Evolutionary conservation across 1,140 invertebrate genomes (phyloP), one percentile per base, ranked within the genome.

Genomic region (Lepeophtheirus salmonis): DNA sequence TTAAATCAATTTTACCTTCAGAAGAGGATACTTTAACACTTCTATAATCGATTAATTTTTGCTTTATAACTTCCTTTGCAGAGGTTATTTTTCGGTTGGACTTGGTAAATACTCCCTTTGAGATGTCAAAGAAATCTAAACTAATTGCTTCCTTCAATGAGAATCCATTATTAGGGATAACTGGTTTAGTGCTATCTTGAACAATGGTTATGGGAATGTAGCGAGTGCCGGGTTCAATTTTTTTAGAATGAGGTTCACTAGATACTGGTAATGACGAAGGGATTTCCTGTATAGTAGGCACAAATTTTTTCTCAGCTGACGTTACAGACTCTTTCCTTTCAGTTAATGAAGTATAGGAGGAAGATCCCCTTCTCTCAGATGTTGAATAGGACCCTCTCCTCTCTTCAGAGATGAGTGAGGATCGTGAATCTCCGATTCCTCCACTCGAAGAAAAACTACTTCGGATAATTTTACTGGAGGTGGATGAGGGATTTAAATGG

Each of bases 21-120:
- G 30, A n/a, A n/a, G 6, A 10, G 30, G 30, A 41, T 41, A 41
- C 30, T 41, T 41, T 41, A 41, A 41, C 30, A 41, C 30, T 41
- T 41, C 30, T 69, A 62, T 16, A 71, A 69, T 17, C 70, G 66
- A 18, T 89, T 76, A 57, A 80, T 78, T 48, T 76, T 75, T 65
- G 77, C 75, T 41, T 76, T 72, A 54, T 95, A 82, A 6, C 87
- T 86, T 68, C 86, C 80, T 68, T 82, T 80, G 76, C 95, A 80
- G 3, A 80, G 81, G 16, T 73, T 67, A 23, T 65, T 83, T 73
- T 68, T 70, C 3, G 70, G 70, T 50, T 69, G 68, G 30, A 66
- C 66, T 58, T 18, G 12, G 53, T 55, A 63, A 23, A 60, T 41
- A 41, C 30, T 41, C 30, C 30, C 30, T 41, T 41, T 6, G 30